These are phyloP conservation scores for Psittacula echo DNA, from an alignment of 2,797 vertebrate genomes.

Conservation along the genomic window DNA sequence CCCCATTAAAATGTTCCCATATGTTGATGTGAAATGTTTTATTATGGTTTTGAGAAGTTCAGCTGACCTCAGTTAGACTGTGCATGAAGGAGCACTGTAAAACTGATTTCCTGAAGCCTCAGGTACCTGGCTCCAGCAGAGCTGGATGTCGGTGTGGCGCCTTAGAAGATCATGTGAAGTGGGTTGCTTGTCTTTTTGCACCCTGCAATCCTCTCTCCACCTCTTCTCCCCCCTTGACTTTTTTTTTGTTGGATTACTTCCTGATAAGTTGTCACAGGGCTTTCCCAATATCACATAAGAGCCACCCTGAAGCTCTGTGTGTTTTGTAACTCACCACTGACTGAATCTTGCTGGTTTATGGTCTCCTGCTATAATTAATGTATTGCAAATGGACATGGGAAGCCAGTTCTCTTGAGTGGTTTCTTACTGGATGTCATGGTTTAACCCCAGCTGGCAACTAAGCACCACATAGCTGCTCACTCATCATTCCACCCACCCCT, in stretches of 20 bases:
- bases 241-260: not conserved
- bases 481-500: not conserved
- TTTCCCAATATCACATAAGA: conserved; percentile 32
- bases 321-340: not conserved
- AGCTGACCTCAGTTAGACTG: not conserved
- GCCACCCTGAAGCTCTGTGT: not conserved
- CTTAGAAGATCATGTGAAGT: not conserved
- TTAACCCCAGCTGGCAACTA: not conserved
- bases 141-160: not conserved
- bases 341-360: not conserved
- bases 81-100: not conserved
- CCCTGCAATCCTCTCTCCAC: not conserved
- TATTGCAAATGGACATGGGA: not conserved
- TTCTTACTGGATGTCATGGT: not conserved
- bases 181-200: not conserved
- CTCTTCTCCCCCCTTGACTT: not conserved
- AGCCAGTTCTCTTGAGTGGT: not conserved
- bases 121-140: not conserved
- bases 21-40: not conserved
- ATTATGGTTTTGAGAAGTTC: not conserved
- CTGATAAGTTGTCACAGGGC: not conserved
- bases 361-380: not conserved
- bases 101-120: not conserved
- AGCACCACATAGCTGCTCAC: not conserved
- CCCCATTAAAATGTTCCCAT: not conserved